These are phyloP conservation scores for Dermatemys mawii DNA, from an alignment of 2,113 vertebrate genomes.

Conservation along the genomic window DNA sequence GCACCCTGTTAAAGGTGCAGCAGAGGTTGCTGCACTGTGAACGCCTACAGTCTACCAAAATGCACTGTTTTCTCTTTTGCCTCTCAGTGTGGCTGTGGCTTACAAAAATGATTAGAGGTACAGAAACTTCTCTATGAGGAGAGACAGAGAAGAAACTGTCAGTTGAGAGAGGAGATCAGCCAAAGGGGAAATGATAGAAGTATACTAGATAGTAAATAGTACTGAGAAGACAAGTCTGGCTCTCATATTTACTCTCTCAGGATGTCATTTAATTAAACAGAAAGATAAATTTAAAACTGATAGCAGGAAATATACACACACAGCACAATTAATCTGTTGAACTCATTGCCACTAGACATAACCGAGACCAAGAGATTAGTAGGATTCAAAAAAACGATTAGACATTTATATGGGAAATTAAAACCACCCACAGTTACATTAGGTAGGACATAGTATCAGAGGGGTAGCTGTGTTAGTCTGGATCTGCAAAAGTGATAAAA, in stretches of 20 bases:
- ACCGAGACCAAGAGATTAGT: constrained; percentile 15
- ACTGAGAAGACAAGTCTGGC: background rate
- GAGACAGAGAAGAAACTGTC: background rate
- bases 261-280: background rate
- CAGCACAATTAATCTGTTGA: constrained; percentile 31
- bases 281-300: background rate
- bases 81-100: rapidly evolving
- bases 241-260: background rate
- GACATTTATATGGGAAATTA: background rate
- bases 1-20: background rate
- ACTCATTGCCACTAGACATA: background rate
- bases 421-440: constrained; percentile 16
- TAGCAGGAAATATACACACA: background rate
- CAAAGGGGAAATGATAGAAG: background rate
- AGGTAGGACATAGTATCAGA: background rate
- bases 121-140: rapidly evolving
- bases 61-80: background rate
- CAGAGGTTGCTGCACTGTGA: background rate
- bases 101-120: background rate
- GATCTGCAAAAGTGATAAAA: too few relatives aligned
- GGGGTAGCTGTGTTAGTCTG: too few relatives aligned
- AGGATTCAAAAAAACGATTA: constrained; percentile 27
- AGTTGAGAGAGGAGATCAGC: background rate
- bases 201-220: background rate
- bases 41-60: background rate